phyloP scores from a whole-genome alignment of 2,113 vertebrate species.

The Eudyptes chrysolophus region DNA sequence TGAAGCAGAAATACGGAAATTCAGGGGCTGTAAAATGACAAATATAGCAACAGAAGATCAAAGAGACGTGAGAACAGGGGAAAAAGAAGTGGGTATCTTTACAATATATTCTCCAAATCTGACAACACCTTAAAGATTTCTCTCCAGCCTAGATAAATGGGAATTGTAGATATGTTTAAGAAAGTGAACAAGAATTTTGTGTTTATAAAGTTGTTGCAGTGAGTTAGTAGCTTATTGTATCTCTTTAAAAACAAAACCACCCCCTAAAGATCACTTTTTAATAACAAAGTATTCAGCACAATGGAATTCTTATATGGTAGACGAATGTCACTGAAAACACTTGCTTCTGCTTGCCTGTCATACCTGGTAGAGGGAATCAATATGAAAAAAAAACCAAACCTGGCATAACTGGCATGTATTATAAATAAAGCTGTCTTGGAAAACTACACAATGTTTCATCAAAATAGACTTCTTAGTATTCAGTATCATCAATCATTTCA shows the following conservation, averaged over 20 bases:
- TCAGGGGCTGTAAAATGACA: not conserved
- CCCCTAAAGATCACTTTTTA: not conserved
- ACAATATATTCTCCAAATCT: not conserved
- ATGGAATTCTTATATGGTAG: not conserved
- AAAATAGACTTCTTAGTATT: not conserved
- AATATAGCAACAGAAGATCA: not conserved
- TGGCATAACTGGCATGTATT: not conserved
- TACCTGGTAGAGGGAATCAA: not conserved
- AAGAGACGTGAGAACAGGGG: not conserved
- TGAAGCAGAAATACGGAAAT: not conserved
- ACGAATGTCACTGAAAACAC: not conserved
- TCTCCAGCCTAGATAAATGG: not conserved
- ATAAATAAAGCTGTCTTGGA: conserved; percentile 26
- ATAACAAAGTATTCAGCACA: not conserved
- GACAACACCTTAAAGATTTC: not conserved
- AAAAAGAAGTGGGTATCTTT: not conserved
- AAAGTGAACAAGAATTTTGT: not conserved
- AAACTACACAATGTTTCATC: not conserved
- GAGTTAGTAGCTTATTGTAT: not conserved
- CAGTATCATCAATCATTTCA: not conserved
- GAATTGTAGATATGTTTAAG: not conserved
- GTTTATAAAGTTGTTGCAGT: not conserved
- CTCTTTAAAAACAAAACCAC: not conserved
- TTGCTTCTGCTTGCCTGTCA: not conserved
- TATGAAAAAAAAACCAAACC: not conserved